Conservation (phyloP, 2,888 invertebrate species). For the Criorhina ranunculi region DNA sequence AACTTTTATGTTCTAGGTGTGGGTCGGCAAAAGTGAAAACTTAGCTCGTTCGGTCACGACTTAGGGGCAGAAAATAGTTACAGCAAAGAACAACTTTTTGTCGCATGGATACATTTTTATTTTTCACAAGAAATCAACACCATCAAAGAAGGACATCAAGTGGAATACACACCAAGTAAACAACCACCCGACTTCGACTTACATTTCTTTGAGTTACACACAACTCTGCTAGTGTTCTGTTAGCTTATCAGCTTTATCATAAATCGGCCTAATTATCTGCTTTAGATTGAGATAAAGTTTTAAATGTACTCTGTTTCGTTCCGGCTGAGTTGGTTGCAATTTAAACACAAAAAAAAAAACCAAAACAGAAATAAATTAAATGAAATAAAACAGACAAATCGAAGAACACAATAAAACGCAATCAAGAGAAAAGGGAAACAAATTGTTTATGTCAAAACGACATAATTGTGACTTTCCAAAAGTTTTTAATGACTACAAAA, state of each 20-base stretch:
- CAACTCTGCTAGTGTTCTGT: conserved; percentile 8
- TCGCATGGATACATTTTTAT: conserved; percentile 6
- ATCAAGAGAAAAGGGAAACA: conserved; percentile 12
- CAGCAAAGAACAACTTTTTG: conserved; percentile 43
- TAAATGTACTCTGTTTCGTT: conserved; percentile 10
- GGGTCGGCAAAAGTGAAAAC: conserved; percentile 43
- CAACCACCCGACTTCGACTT: not conserved
- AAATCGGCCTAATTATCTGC: conserved; percentile 37
- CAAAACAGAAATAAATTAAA: too few species aligned
- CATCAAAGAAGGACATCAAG: conserved; percentile 15
- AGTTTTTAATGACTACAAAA: conserved; percentile 39
- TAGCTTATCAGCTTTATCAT: conserved; percentile 36
- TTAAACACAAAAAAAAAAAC: not conserved
- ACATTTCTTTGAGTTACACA: conserved; percentile 3
- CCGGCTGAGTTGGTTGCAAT: not conserved
- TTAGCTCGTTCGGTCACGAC: conserved; percentile 24
- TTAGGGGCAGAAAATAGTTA: conserved; percentile 35
- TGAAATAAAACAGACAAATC: too few species aligned
- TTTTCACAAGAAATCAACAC: conserved; percentile 21
- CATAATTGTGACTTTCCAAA: conserved; percentile 16
- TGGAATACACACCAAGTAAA: conserved; percentile 20
- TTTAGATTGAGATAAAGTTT: conserved; percentile 31
- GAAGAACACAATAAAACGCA: conserved; percentile 1
- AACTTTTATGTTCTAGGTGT: conserved; percentile 41
- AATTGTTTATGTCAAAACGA: conserved; percentile 28